These are phyloP conservation scores for Phyto melanocephala DNA, from an alignment of 2,888 invertebrate genomes.

Conservation along the genomic window DNA sequence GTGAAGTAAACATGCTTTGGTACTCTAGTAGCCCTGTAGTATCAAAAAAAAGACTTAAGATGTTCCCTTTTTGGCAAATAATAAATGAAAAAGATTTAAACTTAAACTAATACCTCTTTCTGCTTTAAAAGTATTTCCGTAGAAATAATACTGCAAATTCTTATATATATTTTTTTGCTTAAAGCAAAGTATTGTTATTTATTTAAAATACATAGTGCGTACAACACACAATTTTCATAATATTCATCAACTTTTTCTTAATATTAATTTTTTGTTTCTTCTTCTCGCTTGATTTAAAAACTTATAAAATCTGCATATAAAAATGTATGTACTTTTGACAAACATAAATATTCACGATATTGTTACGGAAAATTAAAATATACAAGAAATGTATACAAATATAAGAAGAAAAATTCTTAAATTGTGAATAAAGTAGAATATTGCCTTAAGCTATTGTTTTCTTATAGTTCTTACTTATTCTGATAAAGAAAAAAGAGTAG, in stretches of 20 bases:
- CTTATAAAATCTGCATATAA: too few species aligned
- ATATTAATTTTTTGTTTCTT: too few species aligned
- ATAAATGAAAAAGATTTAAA: too few species aligned
- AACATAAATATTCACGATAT: neutral
- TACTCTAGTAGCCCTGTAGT: too few species aligned
- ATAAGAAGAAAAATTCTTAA: neutral
- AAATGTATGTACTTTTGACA: neutral
- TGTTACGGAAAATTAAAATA: neutral
- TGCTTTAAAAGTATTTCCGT: neutral
- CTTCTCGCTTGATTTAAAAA: too few species aligned
- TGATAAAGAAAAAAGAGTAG: neutral
- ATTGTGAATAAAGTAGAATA: constrained; percentile 33
- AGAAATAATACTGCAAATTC: neutral
- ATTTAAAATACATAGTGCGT: neutral
- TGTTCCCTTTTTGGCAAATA: too few species aligned
- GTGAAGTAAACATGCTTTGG: too few species aligned
- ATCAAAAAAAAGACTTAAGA: too few species aligned
- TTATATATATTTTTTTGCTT: neutral
- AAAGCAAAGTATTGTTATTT: neutral
- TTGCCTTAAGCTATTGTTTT: constrained; percentile 32
- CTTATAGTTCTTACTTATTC: neutral
- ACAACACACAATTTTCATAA: neutral
- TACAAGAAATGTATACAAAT: neutral
- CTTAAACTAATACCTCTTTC: too few species aligned
- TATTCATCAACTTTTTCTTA: too few species aligned